phyloP scores from a whole-genome alignment of 1,140 invertebrate genomes.

The Drosophila nigromelanica region DNA sequence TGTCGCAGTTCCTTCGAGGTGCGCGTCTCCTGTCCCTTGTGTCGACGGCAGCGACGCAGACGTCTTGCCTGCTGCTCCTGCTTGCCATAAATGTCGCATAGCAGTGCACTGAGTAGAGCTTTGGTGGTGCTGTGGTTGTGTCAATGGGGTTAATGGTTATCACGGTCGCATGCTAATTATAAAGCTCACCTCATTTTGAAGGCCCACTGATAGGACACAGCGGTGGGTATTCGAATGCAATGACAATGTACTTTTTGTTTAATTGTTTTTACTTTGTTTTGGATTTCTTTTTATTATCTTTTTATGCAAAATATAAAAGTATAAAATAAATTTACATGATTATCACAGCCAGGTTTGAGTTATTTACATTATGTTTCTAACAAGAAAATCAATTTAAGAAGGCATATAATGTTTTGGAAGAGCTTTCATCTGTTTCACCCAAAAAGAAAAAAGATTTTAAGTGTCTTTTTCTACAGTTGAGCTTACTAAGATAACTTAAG shows the following conservation, averaged over 20 bases:
- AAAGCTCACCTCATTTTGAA: constrained; percentile 68
- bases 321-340: constrained; percentile 56
- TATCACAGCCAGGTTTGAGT: constrained; percentile 29
- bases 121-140: constrained; percentile 52
- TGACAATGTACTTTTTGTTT: background rate
- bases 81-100: constrained; percentile 76
- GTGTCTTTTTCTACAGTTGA: too few relatives aligned
- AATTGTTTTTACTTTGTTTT: background rate
- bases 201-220: constrained; percentile 35
- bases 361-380: background rate
- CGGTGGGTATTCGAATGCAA: constrained; percentile 17
- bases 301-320: constrained; percentile 29
- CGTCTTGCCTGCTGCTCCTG: constrained; percentile 51
- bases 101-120: constrained; percentile 59
- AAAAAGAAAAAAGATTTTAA: too few relatives aligned
- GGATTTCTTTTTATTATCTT: constrained; percentile 13
- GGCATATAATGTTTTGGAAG: too few relatives aligned
- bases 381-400: too few relatives aligned
- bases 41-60: constrained; percentile 12
- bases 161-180: constrained; percentile 49
- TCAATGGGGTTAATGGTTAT: constrained; percentile 25
- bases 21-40: constrained; percentile 1
- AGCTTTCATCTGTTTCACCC: too few relatives aligned
- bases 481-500: too few relatives aligned
- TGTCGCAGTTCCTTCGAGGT: background rate